Evolutionary conservation across 2,113 vertebrate genomes (phyloP).

Genomic region (Petroica traversi): DNA sequence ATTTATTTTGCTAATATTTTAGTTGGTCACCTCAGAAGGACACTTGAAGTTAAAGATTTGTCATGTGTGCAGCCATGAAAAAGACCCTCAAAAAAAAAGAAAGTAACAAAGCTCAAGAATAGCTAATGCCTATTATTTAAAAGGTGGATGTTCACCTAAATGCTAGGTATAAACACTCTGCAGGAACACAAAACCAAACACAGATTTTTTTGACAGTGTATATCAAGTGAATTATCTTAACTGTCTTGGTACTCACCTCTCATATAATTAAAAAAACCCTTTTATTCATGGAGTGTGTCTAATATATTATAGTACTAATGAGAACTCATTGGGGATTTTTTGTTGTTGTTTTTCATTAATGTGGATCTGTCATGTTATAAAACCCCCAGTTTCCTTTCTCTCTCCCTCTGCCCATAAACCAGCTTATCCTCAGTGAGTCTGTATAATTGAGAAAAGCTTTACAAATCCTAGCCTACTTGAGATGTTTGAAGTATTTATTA

Average conservation of each 20-base stretch:
- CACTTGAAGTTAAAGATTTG: constrained; percentile 84
- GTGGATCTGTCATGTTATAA: background rate
- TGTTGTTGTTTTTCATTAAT: background rate
- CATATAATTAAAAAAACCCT: constrained; percentile 28
- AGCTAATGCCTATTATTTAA: constrained; percentile 55
- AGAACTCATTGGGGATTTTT: background rate
- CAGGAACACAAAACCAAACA: constrained; percentile 36
- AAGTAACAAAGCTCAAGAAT: constrained; percentile 15
- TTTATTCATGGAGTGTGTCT: background rate
- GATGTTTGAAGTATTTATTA: constrained; percentile 23
- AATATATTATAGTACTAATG: constrained; percentile 5
- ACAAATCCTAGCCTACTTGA: background rate
- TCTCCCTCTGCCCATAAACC: background rate
- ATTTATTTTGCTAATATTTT: constrained; percentile 86
- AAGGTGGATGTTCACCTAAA: constrained; percentile 36
- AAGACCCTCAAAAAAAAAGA: background rate
- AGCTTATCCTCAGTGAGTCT: background rate
- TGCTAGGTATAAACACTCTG: constrained; percentile 9
- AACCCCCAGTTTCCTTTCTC: background rate
- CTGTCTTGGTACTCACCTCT: constrained; percentile 27
- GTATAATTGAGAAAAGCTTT: background rate
- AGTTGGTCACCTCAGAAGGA: constrained; percentile 85
- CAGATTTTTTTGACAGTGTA: constrained; percentile 51
- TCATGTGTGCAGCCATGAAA: constrained; percentile 72
- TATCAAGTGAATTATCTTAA: constrained; percentile 36